Conservation (phyloP, 2,888 invertebrate genomes). For the Epinotia bilunana region DNA sequence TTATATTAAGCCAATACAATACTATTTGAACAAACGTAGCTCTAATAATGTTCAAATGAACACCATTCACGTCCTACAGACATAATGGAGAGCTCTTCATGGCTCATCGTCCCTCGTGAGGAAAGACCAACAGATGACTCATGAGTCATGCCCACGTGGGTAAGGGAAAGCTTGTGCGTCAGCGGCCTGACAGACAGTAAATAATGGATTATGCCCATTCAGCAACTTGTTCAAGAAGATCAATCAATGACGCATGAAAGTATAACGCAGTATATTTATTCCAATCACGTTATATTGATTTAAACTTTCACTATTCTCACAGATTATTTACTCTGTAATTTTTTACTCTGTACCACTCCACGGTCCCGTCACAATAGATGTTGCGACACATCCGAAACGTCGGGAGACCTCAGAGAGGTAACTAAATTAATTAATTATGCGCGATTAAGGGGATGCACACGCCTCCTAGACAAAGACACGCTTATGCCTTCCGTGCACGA, state of each 20-base stretch:
- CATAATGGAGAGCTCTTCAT: conserved; percentile 18
- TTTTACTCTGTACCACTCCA: too few species aligned
- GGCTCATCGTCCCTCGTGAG: conserved; percentile 10
- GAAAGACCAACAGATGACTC: conserved; percentile 33
- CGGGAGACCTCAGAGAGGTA: too few species aligned
- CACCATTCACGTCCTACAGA: conserved; percentile 6
- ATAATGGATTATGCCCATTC: conserved; percentile 18
- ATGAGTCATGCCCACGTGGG: conserved; percentile 29
- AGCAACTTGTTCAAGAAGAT: conserved; percentile 1
- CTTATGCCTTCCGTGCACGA: too few species aligned
- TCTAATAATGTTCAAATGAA: conserved; percentile 3
- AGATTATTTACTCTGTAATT: too few species aligned
- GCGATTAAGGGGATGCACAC: too few species aligned
- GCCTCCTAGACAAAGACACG: too few species aligned
- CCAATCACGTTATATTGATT: too few species aligned
- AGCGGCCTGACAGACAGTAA: conserved; percentile 22
- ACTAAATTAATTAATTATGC: too few species aligned
- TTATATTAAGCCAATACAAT: background rate
- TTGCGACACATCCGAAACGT: too few species aligned
- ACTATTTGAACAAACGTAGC: background rate
- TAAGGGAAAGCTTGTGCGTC: conserved; percentile 41
- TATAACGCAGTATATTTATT: background rate
- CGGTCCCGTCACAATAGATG: too few species aligned
- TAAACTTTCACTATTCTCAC: too few species aligned
- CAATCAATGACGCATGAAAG: conserved; percentile 5